These are phyloP conservation scores for Iphiclides podalirius DNA, from an alignment of 2,888 invertebrate species.

Conservation along the genomic window DNA sequence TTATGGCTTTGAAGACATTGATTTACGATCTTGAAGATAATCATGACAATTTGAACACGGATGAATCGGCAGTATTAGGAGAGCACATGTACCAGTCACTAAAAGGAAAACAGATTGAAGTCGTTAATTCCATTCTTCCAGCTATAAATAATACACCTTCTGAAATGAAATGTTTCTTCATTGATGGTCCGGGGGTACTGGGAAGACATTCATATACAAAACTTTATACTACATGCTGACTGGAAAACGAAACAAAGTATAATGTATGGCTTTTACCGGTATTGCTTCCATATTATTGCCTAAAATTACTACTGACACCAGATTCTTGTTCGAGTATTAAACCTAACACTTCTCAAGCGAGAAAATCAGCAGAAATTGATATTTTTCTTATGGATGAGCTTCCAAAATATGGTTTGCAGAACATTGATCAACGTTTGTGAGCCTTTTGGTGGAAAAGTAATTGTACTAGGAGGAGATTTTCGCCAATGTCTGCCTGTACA, in stretches of 20 bases:
- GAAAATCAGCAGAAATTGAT: constrained; percentile 23
- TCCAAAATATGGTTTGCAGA: constrained; percentile 27
- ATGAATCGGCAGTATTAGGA: constrained; percentile 24
- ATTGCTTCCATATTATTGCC: constrained; percentile 25
- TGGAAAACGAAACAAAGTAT: constrained; percentile 23
- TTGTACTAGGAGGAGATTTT: constrained; percentile 25
- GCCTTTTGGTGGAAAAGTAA: constrained; percentile 27
- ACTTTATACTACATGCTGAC: constrained; percentile 24
- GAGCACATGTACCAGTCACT: constrained; percentile 24
- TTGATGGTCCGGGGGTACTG: constrained; percentile 24
- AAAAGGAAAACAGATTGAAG: constrained; percentile 24
- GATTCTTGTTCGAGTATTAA: constrained; percentile 20
- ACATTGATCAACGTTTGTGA: constrained; percentile 25
- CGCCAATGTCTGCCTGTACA: constrained; percentile 26
- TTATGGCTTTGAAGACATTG: constrained; percentile 25
- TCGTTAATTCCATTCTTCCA: constrained; percentile 24
- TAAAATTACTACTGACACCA: constrained; percentile 24
- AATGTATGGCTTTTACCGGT: constrained; percentile 24
- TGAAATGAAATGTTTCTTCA: constrained; percentile 23
- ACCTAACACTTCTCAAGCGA: constrained; percentile 20
- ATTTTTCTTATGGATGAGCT: constrained; percentile 25
- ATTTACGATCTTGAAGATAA: no score
- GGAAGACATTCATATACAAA: constrained; percentile 24
- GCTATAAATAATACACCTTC: constrained; percentile 22
- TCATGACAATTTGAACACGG: constrained; percentile 19